Conservation (phyloP, 2,113 vertebrate genomes). For the Gasterosteus aculeatus region DNA sequence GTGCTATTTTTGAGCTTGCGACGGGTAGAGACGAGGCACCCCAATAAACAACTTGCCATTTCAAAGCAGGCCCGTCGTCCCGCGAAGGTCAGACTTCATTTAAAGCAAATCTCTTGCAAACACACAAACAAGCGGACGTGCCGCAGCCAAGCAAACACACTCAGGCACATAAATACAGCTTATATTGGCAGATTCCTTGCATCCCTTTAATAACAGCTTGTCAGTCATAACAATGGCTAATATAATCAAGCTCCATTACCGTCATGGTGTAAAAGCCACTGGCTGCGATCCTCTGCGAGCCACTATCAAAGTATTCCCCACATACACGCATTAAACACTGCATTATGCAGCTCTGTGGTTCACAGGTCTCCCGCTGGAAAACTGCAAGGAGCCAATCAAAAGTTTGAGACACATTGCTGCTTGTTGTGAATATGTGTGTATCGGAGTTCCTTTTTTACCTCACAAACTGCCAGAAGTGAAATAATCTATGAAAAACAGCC, state of each 20-base stretch:
- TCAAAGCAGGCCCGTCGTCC: constrained; percentile 60
- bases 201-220: constrained; percentile 52
- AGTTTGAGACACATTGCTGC: constrained; percentile 9
- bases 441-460: constrained; percentile 28
- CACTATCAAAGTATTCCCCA: constrained; percentile 15
- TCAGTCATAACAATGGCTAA: constrained; percentile 57
- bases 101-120: constrained; percentile 71
- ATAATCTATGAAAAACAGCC: constrained; percentile 41
- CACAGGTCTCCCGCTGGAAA: constrained; percentile 10
- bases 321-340: not conserved
- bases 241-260: constrained; percentile 45
- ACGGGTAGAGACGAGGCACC: constrained; percentile 46
- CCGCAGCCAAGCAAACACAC: not conserved
- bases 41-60: constrained; percentile 77
- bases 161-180: constrained; percentile 31
- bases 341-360: constrained; percentile 22
- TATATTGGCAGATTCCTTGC: constrained; percentile 42
- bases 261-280: constrained; percentile 12
- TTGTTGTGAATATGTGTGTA: constrained; percentile 3
- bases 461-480: constrained; percentile 20
- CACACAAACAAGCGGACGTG: constrained; percentile 51
- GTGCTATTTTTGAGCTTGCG: constrained; percentile 58
- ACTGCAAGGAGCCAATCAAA: constrained; percentile 42
- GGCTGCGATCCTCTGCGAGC: constrained; percentile 20
- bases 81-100: constrained; percentile 75